Evolutionary conservation across 2,888 invertebrate genomes (phyloP).

Genomic region (Netelia virgata): DNA sequence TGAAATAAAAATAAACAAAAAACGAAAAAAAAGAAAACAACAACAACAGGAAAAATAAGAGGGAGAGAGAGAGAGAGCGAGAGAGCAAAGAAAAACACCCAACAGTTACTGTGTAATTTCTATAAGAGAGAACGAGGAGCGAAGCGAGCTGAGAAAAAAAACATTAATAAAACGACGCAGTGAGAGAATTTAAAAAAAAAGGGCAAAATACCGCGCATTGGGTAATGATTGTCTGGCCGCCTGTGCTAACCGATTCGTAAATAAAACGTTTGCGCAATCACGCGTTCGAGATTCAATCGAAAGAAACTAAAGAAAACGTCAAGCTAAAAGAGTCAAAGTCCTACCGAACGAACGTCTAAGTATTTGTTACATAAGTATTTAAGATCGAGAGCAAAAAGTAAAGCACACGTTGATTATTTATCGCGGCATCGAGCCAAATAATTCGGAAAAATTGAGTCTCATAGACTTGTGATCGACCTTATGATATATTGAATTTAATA

Average conservation of each 20-base stretch:
- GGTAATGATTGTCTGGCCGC: slow-evolving; percentile 81
- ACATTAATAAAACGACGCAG: slow-evolving; percentile 34
- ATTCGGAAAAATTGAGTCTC: background rate
- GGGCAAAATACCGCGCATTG: slow-evolving; percentile 54
- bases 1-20: slow-evolving; percentile 65
- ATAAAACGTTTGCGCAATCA: slow-evolving; percentile 53
- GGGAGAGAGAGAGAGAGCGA: background rate
- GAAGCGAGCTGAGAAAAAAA: slow-evolving; percentile 49
- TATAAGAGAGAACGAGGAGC: slow-evolving; percentile 60
- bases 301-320: slow-evolving; percentile 28
- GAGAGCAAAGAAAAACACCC: slow-evolving; percentile 69
- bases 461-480: slow-evolving; percentile 22
- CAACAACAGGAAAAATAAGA: slow-evolving; percentile 8
- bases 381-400: slow-evolving; percentile 9
- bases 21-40: slow-evolving; percentile 67
- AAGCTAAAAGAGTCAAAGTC: slow-evolving; percentile 11
- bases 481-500: slow-evolving; percentile 38
- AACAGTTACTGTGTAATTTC: slow-evolving; percentile 83
- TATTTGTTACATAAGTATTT: slow-evolving; percentile 54
- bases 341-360: slow-evolving; percentile 23
- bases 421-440: slow-evolving; percentile 10
- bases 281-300: slow-evolving; percentile 61
- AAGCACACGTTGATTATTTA: slow-evolving; percentile 36
- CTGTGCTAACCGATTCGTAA: slow-evolving; percentile 81
- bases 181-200: slow-evolving; percentile 36